These are phyloP conservation scores for Hippocampus guttulatus DNA, from an alignment of 2,113 vertebrate species.

Conservation along the genomic window DNA sequence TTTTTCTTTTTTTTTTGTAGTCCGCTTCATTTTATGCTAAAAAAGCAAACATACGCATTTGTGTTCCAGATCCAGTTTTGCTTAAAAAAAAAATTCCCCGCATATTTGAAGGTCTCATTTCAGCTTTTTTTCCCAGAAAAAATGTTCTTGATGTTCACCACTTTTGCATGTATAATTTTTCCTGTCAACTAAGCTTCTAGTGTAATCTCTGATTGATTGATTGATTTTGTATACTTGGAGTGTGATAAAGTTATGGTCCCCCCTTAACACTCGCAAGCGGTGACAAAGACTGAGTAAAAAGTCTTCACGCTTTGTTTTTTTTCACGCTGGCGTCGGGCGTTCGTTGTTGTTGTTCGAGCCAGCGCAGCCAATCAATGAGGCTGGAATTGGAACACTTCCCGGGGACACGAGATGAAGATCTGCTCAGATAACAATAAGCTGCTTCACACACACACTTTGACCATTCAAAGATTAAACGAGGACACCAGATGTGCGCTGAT, in stretches of 20 bases:
- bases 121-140: no score
- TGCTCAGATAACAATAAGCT: conserved; percentile 51
- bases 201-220: no score
- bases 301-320: not conserved
- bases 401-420: conserved; percentile 50
- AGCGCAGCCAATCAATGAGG: conserved; percentile 55
- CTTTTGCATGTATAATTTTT: no score
- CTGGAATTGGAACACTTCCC: conserved; percentile 48
- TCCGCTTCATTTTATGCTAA: not conserved
- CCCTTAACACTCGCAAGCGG: not conserved
- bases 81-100: no score
- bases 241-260: no score
- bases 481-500: conserved; percentile 16
- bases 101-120: no score
- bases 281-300: not conserved
- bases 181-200: no score
- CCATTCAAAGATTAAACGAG: conserved; percentile 7
- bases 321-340: conserved; percentile 16
- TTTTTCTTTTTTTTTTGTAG: not conserved
- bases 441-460: conserved; percentile 3
- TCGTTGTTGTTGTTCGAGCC: conserved; percentile 47
- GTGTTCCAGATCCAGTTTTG: no score
- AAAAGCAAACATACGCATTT: no score
- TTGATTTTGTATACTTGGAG: no score
- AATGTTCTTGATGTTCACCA: no score